These are phyloP conservation scores for Drosophila ironensis DNA, from an alignment of 1,140 invertebrate species.

Conservation along the genomic window DNA sequence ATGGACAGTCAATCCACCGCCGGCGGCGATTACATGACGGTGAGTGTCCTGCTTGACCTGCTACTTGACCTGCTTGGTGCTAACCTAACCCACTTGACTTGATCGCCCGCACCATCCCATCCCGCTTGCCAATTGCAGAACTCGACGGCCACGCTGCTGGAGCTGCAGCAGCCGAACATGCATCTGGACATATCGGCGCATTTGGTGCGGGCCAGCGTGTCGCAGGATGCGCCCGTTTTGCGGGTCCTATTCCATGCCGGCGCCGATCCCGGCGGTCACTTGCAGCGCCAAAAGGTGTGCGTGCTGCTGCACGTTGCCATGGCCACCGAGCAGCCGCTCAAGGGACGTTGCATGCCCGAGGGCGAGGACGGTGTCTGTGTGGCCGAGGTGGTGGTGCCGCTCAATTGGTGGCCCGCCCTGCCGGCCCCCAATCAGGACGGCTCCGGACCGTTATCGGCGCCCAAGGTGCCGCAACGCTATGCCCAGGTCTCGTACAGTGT, in stretches of 20 bases:
- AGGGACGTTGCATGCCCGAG: conserved; percentile 92
- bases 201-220: conserved; percentile 91
- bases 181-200: conserved; percentile 95
- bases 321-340: conserved; percentile 84
- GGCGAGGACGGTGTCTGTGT: conserved; percentile 94
- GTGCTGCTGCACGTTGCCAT: conserved; percentile 89
- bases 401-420: conserved; percentile 92
- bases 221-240: conserved; percentile 92
- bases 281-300: conserved; percentile 85
- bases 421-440: conserved; percentile 84
- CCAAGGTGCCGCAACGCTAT: conserved; percentile 86
- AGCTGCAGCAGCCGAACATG: conserved; percentile 87
- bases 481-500: conserved; percentile 92
- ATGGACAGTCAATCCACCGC: conserved; percentile 85
- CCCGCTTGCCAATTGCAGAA: conserved; percentile 58
- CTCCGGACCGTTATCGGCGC: conserved; percentile 83
- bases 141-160: conserved; percentile 81
- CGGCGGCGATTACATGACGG: conserved; percentile 66
- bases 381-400: conserved; percentile 90
- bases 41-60: conserved; percentile 61
- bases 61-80: too few species aligned
- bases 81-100: too few species aligned
- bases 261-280: conserved; percentile 86
- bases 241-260: conserved; percentile 95
- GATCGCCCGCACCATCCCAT: too few species aligned